Evolutionary conservation across 2,113 vertebrate genomes (phyloP).

Genomic region (Cygnus buccinator): DNA sequence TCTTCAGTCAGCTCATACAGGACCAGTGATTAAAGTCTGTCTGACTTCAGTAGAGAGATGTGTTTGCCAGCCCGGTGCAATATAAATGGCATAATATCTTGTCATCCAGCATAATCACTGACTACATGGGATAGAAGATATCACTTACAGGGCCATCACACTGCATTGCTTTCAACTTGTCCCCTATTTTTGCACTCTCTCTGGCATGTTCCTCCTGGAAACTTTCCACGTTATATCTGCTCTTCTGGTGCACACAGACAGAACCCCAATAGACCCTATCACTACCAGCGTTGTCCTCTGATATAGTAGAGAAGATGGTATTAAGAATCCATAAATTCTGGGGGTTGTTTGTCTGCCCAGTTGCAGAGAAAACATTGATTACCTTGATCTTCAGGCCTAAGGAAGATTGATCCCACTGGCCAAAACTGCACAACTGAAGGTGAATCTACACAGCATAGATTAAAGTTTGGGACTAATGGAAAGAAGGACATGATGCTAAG

Average conservation of each 20-base stretch:
- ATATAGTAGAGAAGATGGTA: background rate
- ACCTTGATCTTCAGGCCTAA: background rate
- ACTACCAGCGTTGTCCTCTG: background rate
- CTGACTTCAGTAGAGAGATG: background rate
- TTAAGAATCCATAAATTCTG: background rate
- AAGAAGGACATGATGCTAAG: background rate
- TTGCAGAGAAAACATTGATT: background rate
- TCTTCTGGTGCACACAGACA: background rate
- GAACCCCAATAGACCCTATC: background rate
- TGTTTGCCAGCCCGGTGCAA: background rate
- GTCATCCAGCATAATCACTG: background rate
- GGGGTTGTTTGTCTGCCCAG: background rate
- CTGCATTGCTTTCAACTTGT: background rate
- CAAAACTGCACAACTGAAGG: background rate
- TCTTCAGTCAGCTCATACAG: background rate
- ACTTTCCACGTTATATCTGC: background rate
- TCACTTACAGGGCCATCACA: background rate
- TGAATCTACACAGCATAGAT: background rate
- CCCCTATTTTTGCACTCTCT: background rate
- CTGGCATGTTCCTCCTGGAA: fast-evolving
- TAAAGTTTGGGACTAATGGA: background rate
- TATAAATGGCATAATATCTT: background rate
- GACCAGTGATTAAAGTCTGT: background rate
- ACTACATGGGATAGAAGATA: background rate
- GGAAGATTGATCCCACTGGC: background rate